Base-by-base conservation (phyloP, 2,888 invertebrate species). In the Lacanobia oleracea region DNA sequence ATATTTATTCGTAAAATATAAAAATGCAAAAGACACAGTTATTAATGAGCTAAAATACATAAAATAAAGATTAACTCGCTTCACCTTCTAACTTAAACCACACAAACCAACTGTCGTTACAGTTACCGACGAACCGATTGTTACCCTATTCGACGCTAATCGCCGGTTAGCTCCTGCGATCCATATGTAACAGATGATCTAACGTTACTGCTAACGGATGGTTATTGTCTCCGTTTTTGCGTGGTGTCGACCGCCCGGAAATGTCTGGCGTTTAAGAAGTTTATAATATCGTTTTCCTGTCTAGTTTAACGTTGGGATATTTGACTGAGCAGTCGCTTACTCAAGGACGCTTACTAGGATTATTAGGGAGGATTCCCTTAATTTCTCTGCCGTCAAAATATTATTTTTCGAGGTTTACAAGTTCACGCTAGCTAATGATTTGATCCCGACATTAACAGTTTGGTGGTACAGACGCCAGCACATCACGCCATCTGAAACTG, bases 111-210 rank as follows among this genome's bases (percentile, higher is more conserved):
- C 51, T 68, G 57, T 51, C 27, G 71, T 16, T 79, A 85, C 84
- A 75, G 85, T 85, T 85, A 85, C n/a, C 67, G 72, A 77, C 77
- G 77, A 77, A 68, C 65, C 69, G 75, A 81, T 83, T 75, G 80
- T 81, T 81, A 75, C 75, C 72, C 75, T 82, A 82, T 79, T 83
- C 77, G 70, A 76, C 72, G 77, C 67, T 86, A 86, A 84, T 86
- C 86, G 81, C 74, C 51, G 78, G 86, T 83, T 73, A 84, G 54
- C 81, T 82, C 62, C 72, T 79, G 84, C 86, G 83, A 86, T 84
- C 86, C 86, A 86, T 86, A 86, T 86, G 86, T 67, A 86, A 86
- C 81, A 86, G 83, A 84, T 83, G 81, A 82, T 71, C 62, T 84
- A 84, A 84, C 84, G 84, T 72, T 85, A 83, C 77, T 67, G 61